Base-by-base conservation (phyloP, 2,797 vertebrate species). In the Tenualosa thibaudeaui region DNA sequence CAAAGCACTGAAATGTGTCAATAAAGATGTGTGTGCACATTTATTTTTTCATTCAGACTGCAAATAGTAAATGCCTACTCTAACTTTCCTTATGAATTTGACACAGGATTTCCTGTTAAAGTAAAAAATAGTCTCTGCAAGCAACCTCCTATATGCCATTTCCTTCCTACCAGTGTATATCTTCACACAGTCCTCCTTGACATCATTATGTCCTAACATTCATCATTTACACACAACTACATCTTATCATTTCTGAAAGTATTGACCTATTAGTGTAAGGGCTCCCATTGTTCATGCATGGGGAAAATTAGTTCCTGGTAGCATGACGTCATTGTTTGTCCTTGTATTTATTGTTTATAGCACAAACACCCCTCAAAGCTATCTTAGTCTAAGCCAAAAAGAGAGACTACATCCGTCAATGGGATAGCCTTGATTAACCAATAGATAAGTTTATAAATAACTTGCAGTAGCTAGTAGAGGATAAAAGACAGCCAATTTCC, bases 401-500 rank as follows among this genome's bases (percentile, higher is more conserved):
- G 71, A 75, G 31, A 78, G 37, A 46, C 40, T 19, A 78, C 71
- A 5, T 78, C 40, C 71, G 15, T 78, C 71, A 78, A 40, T 78
- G 17, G 71, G 26, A 46, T 6, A 19, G 5, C 40, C 37, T 46
- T 46, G 71, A 78, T 78, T 22, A 19, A 78, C 71, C 37, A 78
- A 78, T 78, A 46, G 71, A 78, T 78, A 78, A 46, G 40, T 6
- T 7, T 78, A 78, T 46, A 78, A 78, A 78, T 78, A 78, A 22
- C 40, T 46, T 2, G 7, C 37, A 78, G 37, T 15, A 6, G 5
- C 19, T 40, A 43, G 71, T 5, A 8, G 71, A 17, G 43, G 40
- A 78, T 78, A 78, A 78, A 78, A 78, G 37, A 46, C 37, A 78
- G 37, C 5, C 71, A 43, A 78, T 46, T 78, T 78, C 71, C 71